Conservation (phyloP, 2,888 invertebrate genomes). For the Plusia festucae region DNA sequence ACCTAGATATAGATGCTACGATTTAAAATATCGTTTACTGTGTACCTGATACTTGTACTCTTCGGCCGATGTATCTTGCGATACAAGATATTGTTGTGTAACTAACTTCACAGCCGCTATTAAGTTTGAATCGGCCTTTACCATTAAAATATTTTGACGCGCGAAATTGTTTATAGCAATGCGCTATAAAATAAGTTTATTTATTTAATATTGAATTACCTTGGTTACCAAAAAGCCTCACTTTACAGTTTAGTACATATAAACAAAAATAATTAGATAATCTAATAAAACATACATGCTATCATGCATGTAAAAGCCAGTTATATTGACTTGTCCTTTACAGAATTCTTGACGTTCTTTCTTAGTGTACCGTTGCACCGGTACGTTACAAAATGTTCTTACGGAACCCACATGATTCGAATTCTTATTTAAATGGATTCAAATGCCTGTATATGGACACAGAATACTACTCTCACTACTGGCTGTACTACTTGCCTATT, state of each 20-base stretch:
- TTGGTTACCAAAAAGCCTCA: too few species aligned
- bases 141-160: too few species aligned
- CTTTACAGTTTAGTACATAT: background rate
- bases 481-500: background rate
- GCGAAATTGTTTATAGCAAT: too few species aligned
- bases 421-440: conserved; percentile 8
- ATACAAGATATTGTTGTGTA: too few species aligned
- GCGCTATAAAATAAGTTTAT: too few species aligned
- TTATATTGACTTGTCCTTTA: conserved; percentile 12
- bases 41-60: too few species aligned
- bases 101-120: too few species aligned
- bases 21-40: background rate
- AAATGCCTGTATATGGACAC: background rate
- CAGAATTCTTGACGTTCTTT: conserved; percentile 31
- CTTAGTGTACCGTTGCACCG: conserved; percentile 35
- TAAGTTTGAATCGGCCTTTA: too few species aligned
- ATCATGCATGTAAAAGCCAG: background rate
- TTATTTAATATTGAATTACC: too few species aligned
- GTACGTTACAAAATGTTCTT: conserved; percentile 21
- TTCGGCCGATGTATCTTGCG: too few species aligned
- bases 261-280: too few species aligned
- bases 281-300: too few species aligned
- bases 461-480: conserved; percentile 2
- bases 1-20: conserved; percentile 16
- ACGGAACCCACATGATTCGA: conserved; percentile 14